Evolutionary conservation across 2,113 vertebrate genomes (phyloP).

Genomic region (Ammodytes dubius): DNA sequence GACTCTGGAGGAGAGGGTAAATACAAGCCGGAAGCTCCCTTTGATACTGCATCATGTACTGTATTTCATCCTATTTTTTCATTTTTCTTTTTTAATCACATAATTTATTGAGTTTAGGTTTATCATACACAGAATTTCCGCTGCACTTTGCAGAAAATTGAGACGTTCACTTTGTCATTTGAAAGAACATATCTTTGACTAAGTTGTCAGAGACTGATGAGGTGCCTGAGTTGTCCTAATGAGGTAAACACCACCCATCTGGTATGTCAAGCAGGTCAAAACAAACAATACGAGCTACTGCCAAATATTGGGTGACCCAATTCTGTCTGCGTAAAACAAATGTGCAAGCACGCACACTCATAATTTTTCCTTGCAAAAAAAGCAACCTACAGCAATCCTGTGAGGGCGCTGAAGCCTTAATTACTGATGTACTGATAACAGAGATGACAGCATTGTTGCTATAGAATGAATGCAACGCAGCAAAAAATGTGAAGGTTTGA

Average conservation of each 20-base stretch:
- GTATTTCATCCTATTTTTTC: not conserved
- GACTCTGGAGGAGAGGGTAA: constrained; percentile 97
- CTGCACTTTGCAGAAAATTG: not conserved
- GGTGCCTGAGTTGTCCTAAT: not conserved
- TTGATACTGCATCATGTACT: not conserved
- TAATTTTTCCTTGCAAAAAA: not conserved
- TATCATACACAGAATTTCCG: not conserved
- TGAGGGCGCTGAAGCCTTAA: not conserved
- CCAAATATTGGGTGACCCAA: constrained; percentile 4
- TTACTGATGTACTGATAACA: not conserved
- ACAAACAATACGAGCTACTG: not conserved
- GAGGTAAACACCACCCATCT: not conserved
- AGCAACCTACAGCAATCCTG: not conserved
- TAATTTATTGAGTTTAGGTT: not conserved
- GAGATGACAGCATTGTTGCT: not conserved
- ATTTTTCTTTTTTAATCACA: not conserved
- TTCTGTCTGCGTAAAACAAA: not conserved
- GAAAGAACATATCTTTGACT: not conserved
- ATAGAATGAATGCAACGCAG: not conserved
- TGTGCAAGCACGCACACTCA: not conserved
- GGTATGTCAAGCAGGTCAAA: constrained; percentile 2
- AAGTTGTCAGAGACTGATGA: not conserved
- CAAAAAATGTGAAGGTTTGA: not conserved
- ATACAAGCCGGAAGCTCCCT: not conserved
- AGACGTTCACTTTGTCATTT: not conserved